Base-by-base conservation (phyloP, 2,797 vertebrate genomes). In the Oreochromis mossambicus region DNA sequence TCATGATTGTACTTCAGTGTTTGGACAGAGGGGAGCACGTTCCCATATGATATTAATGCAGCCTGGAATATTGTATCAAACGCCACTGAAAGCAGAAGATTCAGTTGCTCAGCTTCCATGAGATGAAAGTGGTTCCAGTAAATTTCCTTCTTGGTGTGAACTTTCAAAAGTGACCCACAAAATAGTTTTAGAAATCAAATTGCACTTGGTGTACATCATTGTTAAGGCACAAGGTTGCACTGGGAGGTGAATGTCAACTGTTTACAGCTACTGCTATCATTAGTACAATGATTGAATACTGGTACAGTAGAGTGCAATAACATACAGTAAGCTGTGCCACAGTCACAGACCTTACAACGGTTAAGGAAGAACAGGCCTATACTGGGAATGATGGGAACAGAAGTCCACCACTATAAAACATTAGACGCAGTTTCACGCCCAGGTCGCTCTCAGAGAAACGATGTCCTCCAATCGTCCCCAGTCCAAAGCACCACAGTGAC, bases 201-300 rank as follows among this genome's bases (percentile, higher is more conserved):
- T 8, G 86, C 84, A 92, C 88, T 88, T 89, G 7, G 63, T 83
- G 84, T 86, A 66, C 86, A 76, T 81, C 19, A 38, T 66, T 46
- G 76, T 83, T 89, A 94, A 94, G 92, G 94, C 94, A 94, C 91
- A 2, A 46, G 38, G 21, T 54, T 77, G 29, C 12, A 14, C 1
- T 19, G 77, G 48, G 58, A 7, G 19, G 34, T 10, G 54, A 41
- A 76, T 13, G 32, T 73, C 24, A 9, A 43, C 77, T 38, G 38
- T 82, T 86, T 41, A 29, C 17, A 81, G 32, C n/a, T 43, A n/a
- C 61, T 38, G 66, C 26, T 26, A 26, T 68, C 41, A 79, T 84
- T 54, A 63, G 43, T 26, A 46, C 6, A 38, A 38, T 43, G 68
- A 50, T 19, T 32, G 19, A 78, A 75, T 63, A 50, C 84, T 43